These are phyloP conservation scores for Hesperophylax magnus DNA, from an alignment of 1,140 invertebrate species.

Conservation along the genomic window DNA sequence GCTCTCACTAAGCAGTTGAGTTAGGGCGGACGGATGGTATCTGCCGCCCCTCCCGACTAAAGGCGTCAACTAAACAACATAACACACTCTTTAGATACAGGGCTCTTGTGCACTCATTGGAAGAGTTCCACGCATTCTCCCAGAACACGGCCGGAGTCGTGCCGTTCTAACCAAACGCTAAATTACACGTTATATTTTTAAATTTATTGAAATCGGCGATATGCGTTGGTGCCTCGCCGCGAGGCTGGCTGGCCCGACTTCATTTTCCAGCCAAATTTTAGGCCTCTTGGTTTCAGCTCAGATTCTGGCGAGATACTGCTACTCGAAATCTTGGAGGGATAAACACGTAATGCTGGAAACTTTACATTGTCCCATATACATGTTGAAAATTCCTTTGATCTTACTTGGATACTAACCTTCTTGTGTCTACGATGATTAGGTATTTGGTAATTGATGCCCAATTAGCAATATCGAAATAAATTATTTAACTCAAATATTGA, in stretches of 20 bases:
- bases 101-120: slow-evolving; percentile 20
- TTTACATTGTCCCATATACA: too few species aligned
- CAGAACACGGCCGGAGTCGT: slow-evolving; percentile 19
- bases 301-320: not conserved
- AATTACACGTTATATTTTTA: slow-evolving; percentile 41
- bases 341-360: too few species aligned
- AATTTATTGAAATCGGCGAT: slow-evolving; percentile 41
- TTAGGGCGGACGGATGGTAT: slow-evolving; percentile 36
- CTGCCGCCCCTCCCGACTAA: slow-evolving; percentile 1
- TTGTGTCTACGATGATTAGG: too few species aligned
- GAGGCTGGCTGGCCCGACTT: not conserved
- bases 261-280: slow-evolving; percentile 29
- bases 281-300: slow-evolving; percentile 15
- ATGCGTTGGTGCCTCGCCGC: slow-evolving; percentile 7
- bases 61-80: slow-evolving; percentile 16
- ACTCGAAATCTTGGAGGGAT: too few species aligned
- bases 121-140: not conserved
- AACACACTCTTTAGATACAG: not conserved
- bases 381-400: too few species aligned
- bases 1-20: not conserved
- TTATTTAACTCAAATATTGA: too few species aligned
- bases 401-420: too few species aligned
- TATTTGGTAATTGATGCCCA: too few species aligned
- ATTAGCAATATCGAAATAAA: too few species aligned
- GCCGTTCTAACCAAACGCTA: slow-evolving; percentile 29